These are phyloP conservation scores for Sphaerophoria rueppellii DNA, from an alignment of 2,888 invertebrate genomes.

Conservation along the genomic window DNA sequence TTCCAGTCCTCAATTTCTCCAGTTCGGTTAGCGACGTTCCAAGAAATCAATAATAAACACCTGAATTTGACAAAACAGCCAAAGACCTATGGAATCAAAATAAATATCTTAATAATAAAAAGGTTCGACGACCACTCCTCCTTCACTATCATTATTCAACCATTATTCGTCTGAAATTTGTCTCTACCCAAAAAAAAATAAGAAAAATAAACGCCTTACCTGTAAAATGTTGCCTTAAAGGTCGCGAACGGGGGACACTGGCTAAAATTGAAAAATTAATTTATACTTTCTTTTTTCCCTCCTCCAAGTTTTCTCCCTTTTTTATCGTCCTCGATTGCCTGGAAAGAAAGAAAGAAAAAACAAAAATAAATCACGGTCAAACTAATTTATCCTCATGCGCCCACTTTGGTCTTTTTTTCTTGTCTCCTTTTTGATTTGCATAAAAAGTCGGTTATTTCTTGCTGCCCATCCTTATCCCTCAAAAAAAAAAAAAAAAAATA, in stretches of 20 bases:
- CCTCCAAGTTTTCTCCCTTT: background rate
- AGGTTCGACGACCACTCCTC: constrained; percentile 1
- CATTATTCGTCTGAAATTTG: background rate
- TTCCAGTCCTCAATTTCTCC: no score
- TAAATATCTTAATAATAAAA: constrained; percentile 41
- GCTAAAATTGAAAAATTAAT: constrained; percentile 71
- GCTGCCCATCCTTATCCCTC: background rate
- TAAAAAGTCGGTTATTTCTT: constrained; percentile 60
- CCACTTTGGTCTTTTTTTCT: constrained; percentile 22
- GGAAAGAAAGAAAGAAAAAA: background rate
- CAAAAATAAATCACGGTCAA: constrained; percentile 67
- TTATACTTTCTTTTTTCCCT: constrained; percentile 20
- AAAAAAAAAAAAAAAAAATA: constrained; percentile 1
- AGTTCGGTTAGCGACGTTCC: no score
- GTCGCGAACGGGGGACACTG: constrained; percentile 33
- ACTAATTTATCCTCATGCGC: constrained; percentile 64
- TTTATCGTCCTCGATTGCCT: background rate
- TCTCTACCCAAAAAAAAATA: background rate
- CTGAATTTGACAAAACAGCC: constrained; percentile 39
- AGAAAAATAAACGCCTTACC: background rate
- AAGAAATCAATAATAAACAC: constrained; percentile 61
- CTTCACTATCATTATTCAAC: background rate
- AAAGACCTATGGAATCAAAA: constrained; percentile 8
- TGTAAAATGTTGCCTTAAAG: background rate
- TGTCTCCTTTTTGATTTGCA: constrained; percentile 60